These are phyloP conservation scores for Berghia stephanieae DNA, from an alignment of 1,140 invertebrate genomes.

Conservation along the genomic window DNA sequence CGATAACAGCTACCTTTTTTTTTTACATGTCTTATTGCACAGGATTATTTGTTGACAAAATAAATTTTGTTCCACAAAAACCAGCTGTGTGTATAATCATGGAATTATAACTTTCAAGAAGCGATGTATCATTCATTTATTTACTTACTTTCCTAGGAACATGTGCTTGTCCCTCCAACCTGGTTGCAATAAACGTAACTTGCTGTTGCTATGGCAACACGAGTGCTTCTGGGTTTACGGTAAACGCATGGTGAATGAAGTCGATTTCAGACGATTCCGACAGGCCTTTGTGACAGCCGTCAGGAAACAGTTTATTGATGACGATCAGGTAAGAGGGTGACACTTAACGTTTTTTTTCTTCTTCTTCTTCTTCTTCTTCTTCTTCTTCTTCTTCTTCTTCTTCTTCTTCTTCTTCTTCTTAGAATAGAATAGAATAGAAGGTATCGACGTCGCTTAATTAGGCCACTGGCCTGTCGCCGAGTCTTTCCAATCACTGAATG, in stretches of 20 bases:
- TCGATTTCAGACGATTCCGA: constrained; percentile 60
- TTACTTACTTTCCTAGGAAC: constrained; percentile 51
- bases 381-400: neutral
- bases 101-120: no score
- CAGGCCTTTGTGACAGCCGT: constrained; percentile 62
- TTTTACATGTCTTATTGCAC: no score
- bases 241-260: constrained; percentile 62
- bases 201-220: constrained; percentile 66
- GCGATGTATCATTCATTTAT: neutral
- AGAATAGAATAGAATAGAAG: no score
- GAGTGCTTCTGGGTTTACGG: constrained; percentile 66
- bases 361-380: neutral
- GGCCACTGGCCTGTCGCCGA: no score
- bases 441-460: no score
- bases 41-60: no score
- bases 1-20: no score
- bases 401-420: neutral
- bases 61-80: no score
- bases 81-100: no score
- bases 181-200: constrained; percentile 50
- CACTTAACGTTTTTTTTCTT: neutral
- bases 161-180: constrained; percentile 61
- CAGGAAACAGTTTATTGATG: constrained; percentile 63
- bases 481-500: no score
- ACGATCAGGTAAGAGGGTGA: constrained; percentile 56